phyloP scores from a whole-genome alignment of 1,140 invertebrate species.

The Trinorchestia longiramus region DNA sequence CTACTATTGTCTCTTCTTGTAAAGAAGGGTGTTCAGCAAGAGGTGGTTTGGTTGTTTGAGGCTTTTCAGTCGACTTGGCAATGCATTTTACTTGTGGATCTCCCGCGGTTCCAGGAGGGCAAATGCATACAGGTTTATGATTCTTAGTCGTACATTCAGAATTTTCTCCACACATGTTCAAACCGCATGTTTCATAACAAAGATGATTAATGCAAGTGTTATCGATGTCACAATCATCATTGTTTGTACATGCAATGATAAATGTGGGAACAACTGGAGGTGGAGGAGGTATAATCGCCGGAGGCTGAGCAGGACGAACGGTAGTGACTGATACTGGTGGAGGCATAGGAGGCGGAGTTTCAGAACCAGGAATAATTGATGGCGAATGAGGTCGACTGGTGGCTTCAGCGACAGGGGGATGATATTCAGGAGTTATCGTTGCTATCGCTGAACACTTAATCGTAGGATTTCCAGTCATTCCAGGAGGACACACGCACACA shows the following conservation, averaged over 20 bases:
- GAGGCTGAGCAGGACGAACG: neutral
- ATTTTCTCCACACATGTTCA: constrained; percentile 76
- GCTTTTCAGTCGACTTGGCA: constrained; percentile 66
- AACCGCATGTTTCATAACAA: constrained; percentile 75
- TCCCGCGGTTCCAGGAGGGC: constrained; percentile 84
- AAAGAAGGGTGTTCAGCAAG: constrained; percentile 25
- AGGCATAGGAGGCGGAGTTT: constrained; percentile 26
- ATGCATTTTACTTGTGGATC: constrained; percentile 88
- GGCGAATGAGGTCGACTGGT: neutral
- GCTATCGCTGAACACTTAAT: constrained; percentile 61
- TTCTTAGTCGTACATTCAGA: constrained; percentile 85
- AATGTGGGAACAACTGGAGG: constrained; percentile 52
- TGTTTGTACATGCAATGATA: constrained; percentile 67
- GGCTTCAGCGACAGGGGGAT: neutral
- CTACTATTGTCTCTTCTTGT: constrained; percentile 30
- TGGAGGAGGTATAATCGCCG: constrained; percentile 47
- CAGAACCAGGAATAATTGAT: neutral
- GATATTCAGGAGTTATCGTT: neutral
- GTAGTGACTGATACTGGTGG: constrained; percentile 46
- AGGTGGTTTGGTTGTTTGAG: constrained; percentile 14
- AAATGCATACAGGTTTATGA: constrained; percentile 84
- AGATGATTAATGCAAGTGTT: constrained; percentile 72
- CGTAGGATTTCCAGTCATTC: constrained; percentile 68
- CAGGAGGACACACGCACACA: constrained; percentile 69
- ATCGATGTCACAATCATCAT: constrained; percentile 69